Conservation (phyloP, 92 coral and sea anemone species). For the Ricordea florida region DNA sequence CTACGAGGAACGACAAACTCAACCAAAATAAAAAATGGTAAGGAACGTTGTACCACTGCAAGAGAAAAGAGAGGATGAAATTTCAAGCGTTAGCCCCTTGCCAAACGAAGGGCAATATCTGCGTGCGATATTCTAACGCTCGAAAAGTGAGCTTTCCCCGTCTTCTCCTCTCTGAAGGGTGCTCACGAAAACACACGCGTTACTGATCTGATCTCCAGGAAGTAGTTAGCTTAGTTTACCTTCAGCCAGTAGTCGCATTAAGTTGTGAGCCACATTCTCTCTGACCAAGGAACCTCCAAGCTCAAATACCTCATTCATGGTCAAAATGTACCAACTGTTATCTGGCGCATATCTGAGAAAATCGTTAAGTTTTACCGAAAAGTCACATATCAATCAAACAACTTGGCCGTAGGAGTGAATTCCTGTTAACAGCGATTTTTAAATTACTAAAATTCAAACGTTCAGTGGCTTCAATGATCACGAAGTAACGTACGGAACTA, state of each 20-base stretch:
- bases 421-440: background rate
- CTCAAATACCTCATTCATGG: slow-evolving; percentile 92
- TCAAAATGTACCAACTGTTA: slow-evolving; percentile 87
- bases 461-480: too few relatives aligned
- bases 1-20: too few relatives aligned
- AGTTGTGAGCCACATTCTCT: slow-evolving; percentile 77
- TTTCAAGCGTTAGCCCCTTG: too few relatives aligned
- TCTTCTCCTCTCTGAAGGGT: too few relatives aligned
- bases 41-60: background rate
- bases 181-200: too few relatives aligned
- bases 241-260: slow-evolving; percentile 87
- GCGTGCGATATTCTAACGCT: background rate
- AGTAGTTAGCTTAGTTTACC: slow-evolving; percentile 54
- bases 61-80: too few relatives aligned
- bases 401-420: background rate
- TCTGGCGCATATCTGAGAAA: slow-evolving; percentile 86
- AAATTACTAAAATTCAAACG: background rate
- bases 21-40: too few relatives aligned
- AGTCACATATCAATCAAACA: background rate
- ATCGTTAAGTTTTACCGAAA: too few relatives aligned
- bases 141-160: background rate
- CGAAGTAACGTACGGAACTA: too few relatives aligned
- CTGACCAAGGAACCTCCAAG: slow-evolving; percentile 78
- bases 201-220: background rate
- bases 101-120: background rate